phyloP scores from a whole-genome alignment of 2,888 invertebrate genomes.

The Piscicola geometra region DNA sequence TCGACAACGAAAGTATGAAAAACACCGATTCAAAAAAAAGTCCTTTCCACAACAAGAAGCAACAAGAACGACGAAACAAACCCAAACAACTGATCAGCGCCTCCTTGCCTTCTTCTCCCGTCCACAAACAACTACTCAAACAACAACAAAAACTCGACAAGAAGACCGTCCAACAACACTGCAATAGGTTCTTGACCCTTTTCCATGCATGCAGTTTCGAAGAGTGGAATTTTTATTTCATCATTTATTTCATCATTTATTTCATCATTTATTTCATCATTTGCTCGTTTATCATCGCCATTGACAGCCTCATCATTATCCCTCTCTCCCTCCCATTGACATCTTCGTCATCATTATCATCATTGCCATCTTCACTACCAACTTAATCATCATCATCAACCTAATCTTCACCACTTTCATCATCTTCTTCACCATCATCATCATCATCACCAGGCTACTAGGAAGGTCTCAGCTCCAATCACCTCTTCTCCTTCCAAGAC shows the following conservation, averaged over 20 bases:
- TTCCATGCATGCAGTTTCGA: too few species aligned
- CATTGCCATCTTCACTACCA: too few species aligned
- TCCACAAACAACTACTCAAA: conserved; percentile 46
- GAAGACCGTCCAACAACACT: neutral
- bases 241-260: neutral
- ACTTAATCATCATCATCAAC: too few species aligned
- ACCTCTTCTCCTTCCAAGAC: conserved; percentile 46
- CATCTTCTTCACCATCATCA: neutral
- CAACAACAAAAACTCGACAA: conserved; percentile 1
- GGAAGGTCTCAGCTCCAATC: conserved; percentile 46
- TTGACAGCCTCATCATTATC: too few species aligned
- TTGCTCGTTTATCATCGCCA: neutral
- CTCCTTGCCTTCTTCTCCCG: conserved; percentile 52
- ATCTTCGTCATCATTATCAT: too few species aligned
- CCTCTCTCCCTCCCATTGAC: too few species aligned
- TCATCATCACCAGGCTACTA: conserved; percentile 37
- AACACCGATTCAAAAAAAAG: neutral
- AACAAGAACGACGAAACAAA: neutral
- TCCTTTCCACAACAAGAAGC: neutral
- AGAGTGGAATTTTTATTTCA: neutral
- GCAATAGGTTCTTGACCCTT: too few species aligned
- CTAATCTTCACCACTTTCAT: neutral
- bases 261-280: neutral
- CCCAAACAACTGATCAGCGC: conserved; percentile 45
- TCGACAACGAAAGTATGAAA: neutral